phyloP scores from a whole-genome alignment of 2,888 invertebrate species.

The Drosophila neotestacea region DNA sequence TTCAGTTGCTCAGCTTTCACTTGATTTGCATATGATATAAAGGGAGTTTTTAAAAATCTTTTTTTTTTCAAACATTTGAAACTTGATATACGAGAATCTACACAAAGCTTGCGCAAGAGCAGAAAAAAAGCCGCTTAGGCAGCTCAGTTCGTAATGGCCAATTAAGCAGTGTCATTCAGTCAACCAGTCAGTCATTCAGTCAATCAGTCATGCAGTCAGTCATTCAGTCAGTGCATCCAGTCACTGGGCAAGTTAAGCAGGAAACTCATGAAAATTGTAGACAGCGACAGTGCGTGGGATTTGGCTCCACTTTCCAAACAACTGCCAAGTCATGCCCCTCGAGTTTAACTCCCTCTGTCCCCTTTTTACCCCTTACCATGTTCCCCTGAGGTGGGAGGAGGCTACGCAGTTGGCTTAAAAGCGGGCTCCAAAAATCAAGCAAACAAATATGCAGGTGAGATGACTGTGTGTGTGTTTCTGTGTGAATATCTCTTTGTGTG shows the following conservation, averaged over 20 bases:
- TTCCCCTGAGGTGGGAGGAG: constrained; percentile 40
- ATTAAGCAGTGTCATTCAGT: constrained; percentile 67
- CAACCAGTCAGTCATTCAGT: constrained; percentile 35
- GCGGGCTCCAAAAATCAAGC: constrained; percentile 39
- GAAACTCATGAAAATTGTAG: constrained; percentile 59
- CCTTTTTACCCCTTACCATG: constrained; percentile 1
- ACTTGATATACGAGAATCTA: constrained; percentile 51
- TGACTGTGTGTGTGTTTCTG: background rate
- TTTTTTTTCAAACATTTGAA: constrained; percentile 46
- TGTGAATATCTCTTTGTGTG: background rate
- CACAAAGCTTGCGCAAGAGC: constrained; percentile 47
- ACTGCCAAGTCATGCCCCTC: constrained; percentile 68
- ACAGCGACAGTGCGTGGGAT: constrained; percentile 68
- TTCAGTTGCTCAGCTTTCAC: constrained; percentile 69
- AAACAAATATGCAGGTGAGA: constrained; percentile 54
- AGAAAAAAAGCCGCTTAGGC: constrained; percentile 63
- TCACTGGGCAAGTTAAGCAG: constrained; percentile 59
- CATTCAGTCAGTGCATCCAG: constrained; percentile 40
- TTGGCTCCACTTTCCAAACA: constrained; percentile 59
- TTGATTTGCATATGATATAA: constrained; percentile 76
- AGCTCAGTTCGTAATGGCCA: constrained; percentile 68
- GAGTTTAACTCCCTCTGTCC: background rate
- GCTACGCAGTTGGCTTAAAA: constrained; percentile 66
- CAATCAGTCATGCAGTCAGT: constrained; percentile 31
- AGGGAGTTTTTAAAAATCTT: constrained; percentile 38